A percentile compares a stretch with the other conserved stretches of the same genome.
Evolutionary conservation across 2,113 vertebrate species (phyloP).

Genomic region (Fukomys damarensis): DNA sequence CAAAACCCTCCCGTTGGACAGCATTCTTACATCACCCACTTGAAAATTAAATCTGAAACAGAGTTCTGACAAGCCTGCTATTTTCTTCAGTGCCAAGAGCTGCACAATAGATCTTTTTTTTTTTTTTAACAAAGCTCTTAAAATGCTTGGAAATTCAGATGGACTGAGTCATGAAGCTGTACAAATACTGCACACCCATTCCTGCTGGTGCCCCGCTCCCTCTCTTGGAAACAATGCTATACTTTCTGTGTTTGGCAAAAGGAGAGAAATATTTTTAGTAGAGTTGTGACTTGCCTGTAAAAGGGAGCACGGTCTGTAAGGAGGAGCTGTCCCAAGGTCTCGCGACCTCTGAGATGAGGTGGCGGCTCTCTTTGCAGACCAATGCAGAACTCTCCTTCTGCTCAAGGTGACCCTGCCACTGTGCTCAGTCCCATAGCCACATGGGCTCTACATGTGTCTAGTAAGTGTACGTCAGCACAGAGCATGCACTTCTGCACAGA

Average conservation of each 20-base stretch:
- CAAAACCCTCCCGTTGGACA: not conserved
- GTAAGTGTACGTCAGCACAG: accelerated
- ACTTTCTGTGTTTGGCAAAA: conserved; percentile 78
- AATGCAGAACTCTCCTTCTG: not conserved
- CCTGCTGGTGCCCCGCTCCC: conserved; percentile 67
- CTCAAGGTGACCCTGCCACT: accelerated
- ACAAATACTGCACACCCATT: conserved; percentile 72
- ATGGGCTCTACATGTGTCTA: accelerated
- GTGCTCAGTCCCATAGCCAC: not conserved
- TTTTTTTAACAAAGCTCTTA: conserved; percentile 78
- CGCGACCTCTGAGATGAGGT: conserved; percentile 24
- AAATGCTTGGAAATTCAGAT: conserved; percentile 85
- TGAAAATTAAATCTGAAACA: conserved; percentile 83
- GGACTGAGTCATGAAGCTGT: conserved; percentile 83
- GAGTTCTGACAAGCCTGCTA: conserved; percentile 81
- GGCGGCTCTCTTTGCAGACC: not conserved
- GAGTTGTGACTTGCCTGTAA: conserved; percentile 72
- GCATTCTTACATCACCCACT: conserved; percentile 78
- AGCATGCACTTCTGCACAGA: accelerated
- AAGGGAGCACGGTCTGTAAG: conserved; percentile 57
- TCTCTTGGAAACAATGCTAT: conserved; percentile 71
- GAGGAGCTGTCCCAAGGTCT: not conserved
- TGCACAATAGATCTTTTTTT: conserved; percentile 84
- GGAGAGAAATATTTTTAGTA: conserved; percentile 81
- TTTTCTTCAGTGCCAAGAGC: conserved; percentile 83